A percentile compares a stretch with the other conserved stretches of the same genome.
These are phyloP conservation scores for Leptopilina syphax DNA, from an alignment of 2,888 invertebrate species.

Conservation along the genomic window DNA sequence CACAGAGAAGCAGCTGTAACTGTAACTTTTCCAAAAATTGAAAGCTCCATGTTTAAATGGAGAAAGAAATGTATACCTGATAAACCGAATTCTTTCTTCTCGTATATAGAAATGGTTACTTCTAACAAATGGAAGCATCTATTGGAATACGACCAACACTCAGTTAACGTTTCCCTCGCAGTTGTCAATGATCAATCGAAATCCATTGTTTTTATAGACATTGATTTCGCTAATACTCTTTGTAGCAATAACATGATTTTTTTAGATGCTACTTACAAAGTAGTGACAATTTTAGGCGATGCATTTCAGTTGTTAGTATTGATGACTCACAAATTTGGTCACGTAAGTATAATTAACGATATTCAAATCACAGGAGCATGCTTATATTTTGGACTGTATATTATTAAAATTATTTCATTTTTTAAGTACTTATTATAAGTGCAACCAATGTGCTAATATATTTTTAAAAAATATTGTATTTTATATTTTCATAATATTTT, in stretches of 20 bases:
- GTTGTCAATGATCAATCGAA: background rate
- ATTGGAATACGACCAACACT: background rate
- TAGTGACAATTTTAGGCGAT: background rate
- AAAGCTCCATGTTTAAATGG: background rate
- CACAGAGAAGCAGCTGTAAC: background rate
- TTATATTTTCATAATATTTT: too few species aligned
- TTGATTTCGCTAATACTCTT: background rate
- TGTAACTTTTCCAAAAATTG: background rate
- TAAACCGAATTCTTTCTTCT: background rate
- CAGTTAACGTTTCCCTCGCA: background rate
- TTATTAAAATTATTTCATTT: too few species aligned
- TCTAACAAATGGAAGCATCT: background rate
- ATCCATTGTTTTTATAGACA: background rate
- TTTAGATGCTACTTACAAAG: background rate
- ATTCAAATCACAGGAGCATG: too few species aligned
- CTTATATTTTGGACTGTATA: too few species aligned
- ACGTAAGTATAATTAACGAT: background rate
- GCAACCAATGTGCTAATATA: too few species aligned
- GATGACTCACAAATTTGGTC: background rate
- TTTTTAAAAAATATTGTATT: too few species aligned
- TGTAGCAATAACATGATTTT: background rate
- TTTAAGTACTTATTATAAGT: too few species aligned
- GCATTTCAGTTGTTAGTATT: background rate
- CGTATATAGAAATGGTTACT: background rate
- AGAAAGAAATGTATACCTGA: background rate